Evolutionary conservation across 2,113 vertebrate genomes (phyloP).

Genomic region (Cynocephalus volans): DNA sequence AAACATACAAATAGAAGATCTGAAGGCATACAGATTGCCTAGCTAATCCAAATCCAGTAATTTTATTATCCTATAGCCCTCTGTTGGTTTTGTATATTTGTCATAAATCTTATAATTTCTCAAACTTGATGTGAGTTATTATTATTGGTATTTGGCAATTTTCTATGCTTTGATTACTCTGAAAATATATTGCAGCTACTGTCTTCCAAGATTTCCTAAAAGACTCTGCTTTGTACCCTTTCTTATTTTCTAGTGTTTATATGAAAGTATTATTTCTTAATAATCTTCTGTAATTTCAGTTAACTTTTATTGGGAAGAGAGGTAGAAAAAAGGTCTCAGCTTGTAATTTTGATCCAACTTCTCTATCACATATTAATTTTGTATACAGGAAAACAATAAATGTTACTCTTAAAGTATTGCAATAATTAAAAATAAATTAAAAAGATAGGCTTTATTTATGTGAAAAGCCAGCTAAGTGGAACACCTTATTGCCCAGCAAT

Average conservation of each 20-base stretch:
- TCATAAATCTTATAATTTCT: neutral
- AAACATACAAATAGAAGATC: neutral
- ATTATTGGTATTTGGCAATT: neutral
- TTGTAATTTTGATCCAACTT: neutral
- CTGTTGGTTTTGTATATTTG: neutral
- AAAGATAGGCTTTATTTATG: conserved; percentile 15
- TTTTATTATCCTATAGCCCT: neutral
- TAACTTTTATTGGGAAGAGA: neutral
- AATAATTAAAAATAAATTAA: conserved; percentile 67
- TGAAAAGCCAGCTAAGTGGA: neutral
- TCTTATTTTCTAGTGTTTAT: neutral
- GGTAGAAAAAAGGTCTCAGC: neutral
- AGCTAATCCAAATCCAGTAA: neutral
- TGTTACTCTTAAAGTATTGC: conserved; percentile 34
- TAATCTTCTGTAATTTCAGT: conserved; percentile 28
- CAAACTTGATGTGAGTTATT: neutral
- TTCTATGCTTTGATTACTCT: neutral
- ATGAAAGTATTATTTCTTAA: neutral
- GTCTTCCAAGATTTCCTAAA: neutral
- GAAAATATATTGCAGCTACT: conserved; percentile 2
- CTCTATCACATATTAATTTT: conserved; percentile 29
- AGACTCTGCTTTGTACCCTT: neutral
- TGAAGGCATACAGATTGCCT: neutral
- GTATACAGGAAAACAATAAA: conserved; percentile 9
- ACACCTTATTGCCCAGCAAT: conserved; percentile 7